A percentile compares a stretch with the other conserved stretches of the same genome.
Conservation (phyloP, 2,888 invertebrate genomes). For the Drosophila prolongata region DNA sequence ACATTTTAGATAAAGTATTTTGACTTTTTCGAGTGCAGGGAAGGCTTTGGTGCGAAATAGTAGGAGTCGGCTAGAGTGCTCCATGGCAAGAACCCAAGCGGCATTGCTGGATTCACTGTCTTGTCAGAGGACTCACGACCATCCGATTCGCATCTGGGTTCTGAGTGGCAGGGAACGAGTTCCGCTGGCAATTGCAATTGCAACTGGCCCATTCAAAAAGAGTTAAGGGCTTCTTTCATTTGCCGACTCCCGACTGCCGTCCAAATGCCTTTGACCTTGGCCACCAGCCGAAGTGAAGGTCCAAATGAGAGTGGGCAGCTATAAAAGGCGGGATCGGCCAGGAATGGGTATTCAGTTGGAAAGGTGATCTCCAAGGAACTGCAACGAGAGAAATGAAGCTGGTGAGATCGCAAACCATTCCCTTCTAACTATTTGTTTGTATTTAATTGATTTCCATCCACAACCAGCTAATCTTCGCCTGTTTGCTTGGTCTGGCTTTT, state of each 20-base stretch:
- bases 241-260: constrained; percentile 49
- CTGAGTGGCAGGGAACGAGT: constrained; percentile 44
- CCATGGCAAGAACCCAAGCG: neutral
- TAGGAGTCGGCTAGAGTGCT: neutral
- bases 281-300: constrained; percentile 26
- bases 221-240: constrained; percentile 67
- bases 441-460: no score
- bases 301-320: constrained; percentile 11
- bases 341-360: constrained; percentile 48
- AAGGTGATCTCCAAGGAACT: constrained; percentile 22
- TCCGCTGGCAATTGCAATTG: constrained; percentile 53
- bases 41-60: neutral
- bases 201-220: constrained; percentile 56
- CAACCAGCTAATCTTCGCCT: constrained; percentile 53
- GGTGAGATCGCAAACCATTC: constrained; percentile 43
- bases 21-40: neutral
- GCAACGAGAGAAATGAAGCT: constrained; percentile 55
- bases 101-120: constrained; percentile 11
- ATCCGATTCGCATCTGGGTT: constrained; percentile 38
- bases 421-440: no score
- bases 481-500: constrained; percentile 64
- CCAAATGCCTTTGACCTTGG: constrained; percentile 68
- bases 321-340: constrained; percentile 53
- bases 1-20: no score
- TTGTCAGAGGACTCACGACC: constrained; percentile 39